Percentiles rank a stretch among this genome's conserved stretches.
Conservation (phyloP, 2,888 invertebrate species). For the Catocala nupta region DNA sequence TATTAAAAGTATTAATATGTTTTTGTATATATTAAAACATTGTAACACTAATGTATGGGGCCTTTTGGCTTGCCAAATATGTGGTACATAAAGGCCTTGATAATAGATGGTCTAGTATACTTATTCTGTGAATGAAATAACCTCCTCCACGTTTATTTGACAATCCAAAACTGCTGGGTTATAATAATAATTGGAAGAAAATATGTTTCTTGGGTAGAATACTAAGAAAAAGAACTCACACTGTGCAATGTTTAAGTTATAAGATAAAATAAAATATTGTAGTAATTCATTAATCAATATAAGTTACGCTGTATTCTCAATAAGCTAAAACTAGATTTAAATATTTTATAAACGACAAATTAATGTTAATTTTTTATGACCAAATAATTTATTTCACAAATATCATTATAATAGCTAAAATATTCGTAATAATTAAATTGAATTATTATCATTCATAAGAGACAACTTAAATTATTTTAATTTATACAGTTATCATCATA, state of each 20-base stretch:
- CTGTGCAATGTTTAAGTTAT: background rate
- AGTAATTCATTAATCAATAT: too few species aligned
- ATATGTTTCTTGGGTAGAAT: slow-evolving; percentile 30
- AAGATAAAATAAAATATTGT: background rate
- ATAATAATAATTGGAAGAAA: slow-evolving; percentile 27
- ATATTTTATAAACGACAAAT: slow-evolving; percentile 28
- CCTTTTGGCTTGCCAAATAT: slow-evolving; percentile 19
- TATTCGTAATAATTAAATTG: slow-evolving; percentile 55
- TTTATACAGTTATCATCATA: slow-evolving; percentile 46
- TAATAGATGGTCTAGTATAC: too few species aligned
- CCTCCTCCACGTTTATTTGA: slow-evolving; percentile 26
- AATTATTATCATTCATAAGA: slow-evolving; percentile 50
- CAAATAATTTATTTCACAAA: slow-evolving; percentile 40
- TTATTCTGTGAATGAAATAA: too few species aligned
- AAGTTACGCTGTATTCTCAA: slow-evolving; percentile 20
- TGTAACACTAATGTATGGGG: slow-evolving; percentile 24
- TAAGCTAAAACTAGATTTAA: slow-evolving; percentile 38
- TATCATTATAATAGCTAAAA: slow-evolving; percentile 46
- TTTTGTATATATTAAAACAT: slow-evolving; percentile 43
- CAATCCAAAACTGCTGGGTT: slow-evolving; percentile 20
- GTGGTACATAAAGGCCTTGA: background rate
- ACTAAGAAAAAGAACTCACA: slow-evolving; percentile 6
- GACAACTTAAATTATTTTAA: slow-evolving; percentile 40
- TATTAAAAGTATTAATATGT: slow-evolving; percentile 46
- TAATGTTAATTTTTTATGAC: slow-evolving; percentile 34